phyloP scores from a whole-genome alignment of 2,888 invertebrate species.

The Ceratothoa steindachneri region DNA sequence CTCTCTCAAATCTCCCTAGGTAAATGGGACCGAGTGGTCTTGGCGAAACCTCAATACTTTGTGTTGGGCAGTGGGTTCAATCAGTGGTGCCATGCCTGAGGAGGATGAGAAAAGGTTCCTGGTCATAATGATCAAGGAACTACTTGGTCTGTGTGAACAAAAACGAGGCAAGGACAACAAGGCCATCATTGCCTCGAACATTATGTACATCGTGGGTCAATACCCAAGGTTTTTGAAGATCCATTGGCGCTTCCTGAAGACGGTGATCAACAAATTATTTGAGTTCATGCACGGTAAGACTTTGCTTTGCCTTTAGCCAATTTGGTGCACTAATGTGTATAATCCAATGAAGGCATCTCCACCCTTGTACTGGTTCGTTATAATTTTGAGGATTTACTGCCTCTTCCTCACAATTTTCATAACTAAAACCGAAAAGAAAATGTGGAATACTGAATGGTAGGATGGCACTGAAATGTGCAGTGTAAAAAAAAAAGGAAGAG shows the following conservation, averaged over 20 bases:
- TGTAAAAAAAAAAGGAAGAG: too few relatives aligned
- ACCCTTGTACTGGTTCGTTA: too few relatives aligned
- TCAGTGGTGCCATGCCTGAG: constrained; percentile 97
- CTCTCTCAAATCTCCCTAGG: too few relatives aligned
- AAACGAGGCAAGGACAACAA: constrained; percentile 99
- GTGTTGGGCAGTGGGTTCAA: constrained; percentile 99
- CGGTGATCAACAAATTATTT: constrained; percentile 98
- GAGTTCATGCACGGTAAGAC: constrained; percentile 89
- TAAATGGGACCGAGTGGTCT: constrained; percentile 97
- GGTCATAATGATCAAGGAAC: constrained; percentile 96
- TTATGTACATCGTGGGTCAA: constrained; percentile 99
- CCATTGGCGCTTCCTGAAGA: constrained; percentile 99
- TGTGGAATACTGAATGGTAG: too few relatives aligned
- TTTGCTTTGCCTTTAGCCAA: too few relatives aligned
- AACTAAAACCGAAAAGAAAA: too few relatives aligned
- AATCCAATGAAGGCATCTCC: too few relatives aligned
- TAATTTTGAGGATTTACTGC: too few relatives aligned
- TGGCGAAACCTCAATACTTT: constrained; percentile 99
- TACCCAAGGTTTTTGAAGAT: constrained; percentile 93
- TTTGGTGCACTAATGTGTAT: too few relatives aligned
- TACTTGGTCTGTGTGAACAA: constrained; percentile 94
- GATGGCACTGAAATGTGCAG: too few relatives aligned
- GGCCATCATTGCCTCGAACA: constrained; percentile 99
- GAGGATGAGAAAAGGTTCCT: constrained; percentile 98
- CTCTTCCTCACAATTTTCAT: too few relatives aligned